phyloP scores from a whole-genome alignment of 2,888 invertebrate genomes.

The Zeuzera pyrina region DNA sequence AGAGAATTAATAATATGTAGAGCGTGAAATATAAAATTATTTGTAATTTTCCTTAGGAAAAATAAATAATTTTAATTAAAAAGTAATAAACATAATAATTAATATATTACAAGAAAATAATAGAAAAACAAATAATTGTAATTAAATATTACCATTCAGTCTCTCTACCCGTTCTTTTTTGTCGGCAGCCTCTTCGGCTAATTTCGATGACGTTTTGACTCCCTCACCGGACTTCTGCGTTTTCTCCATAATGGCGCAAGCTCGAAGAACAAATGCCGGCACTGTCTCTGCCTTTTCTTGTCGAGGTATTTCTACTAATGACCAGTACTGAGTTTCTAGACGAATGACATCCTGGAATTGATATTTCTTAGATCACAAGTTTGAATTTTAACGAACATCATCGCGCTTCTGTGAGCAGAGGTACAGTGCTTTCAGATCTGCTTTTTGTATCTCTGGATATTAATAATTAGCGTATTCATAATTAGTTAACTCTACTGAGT shows the following conservation, averaged over 20 bases:
- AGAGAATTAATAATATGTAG: no score
- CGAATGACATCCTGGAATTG: constrained; percentile 86
- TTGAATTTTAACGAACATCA: background rate
- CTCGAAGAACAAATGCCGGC: constrained; percentile 90
- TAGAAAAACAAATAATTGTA: constrained; percentile 14
- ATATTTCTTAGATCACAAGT: background rate
- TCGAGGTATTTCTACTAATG: constrained; percentile 91
- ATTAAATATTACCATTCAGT: constrained; percentile 86
- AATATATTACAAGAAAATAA: no score
- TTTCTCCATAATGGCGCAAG: constrained; percentile 93
- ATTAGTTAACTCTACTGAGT: no score
- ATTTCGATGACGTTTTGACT: constrained; percentile 86
- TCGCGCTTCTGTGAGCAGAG: constrained; percentile 4
- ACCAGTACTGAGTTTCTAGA: constrained; percentile 95
- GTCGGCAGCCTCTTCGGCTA: constrained; percentile 90
- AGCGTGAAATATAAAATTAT: no score
- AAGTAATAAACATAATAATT: no score
- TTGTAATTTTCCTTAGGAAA: no score
- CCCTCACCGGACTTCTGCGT: constrained; percentile 92
- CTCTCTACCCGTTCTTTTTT: constrained; percentile 88
- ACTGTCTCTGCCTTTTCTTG: constrained; percentile 96
- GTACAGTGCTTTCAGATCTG: no score
- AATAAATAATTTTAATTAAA: no score
- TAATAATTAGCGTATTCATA: no score
- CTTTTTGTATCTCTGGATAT: no score